These are phyloP conservation scores for Delia radicum DNA, from an alignment of 1,140 invertebrate species.

Conservation along the genomic window DNA sequence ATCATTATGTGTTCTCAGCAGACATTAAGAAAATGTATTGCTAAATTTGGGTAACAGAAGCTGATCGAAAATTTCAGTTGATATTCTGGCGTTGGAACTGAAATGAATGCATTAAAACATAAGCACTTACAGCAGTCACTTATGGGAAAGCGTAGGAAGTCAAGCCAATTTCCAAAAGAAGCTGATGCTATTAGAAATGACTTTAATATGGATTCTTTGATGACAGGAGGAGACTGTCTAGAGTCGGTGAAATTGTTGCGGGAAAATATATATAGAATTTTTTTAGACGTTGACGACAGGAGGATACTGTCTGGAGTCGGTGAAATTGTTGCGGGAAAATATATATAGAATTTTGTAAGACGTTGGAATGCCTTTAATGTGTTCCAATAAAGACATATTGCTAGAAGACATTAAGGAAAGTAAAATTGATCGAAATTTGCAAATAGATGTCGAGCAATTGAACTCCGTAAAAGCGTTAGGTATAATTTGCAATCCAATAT, in stretches of 20 bases:
- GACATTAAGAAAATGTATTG: slow-evolving; percentile 48
- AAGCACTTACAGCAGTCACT: too few relatives aligned
- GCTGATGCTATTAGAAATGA: slow-evolving; percentile 41
- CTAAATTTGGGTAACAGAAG: slow-evolving; percentile 33
- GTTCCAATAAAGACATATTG: too few relatives aligned
- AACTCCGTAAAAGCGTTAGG: not conserved
- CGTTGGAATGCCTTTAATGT: slow-evolving; percentile 23
- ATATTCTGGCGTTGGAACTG: slow-evolving; percentile 47
- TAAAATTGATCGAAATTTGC: slow-evolving; percentile 29
- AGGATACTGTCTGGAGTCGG: slow-evolving; percentile 31
- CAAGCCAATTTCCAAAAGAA: slow-evolving; percentile 33
- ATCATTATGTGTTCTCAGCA: slow-evolving; percentile 32
- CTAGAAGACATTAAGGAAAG: too few relatives aligned
- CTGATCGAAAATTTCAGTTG: slow-evolving; percentile 41
- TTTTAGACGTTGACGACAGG: slow-evolving; percentile 28
- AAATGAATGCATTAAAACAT: slow-evolving; percentile 31
- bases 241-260: slow-evolving; percentile 6
- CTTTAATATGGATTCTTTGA: slow-evolving; percentile 58
- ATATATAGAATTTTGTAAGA: not conserved
- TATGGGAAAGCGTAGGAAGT: slow-evolving; percentile 42
- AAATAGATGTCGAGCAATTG: slow-evolving; percentile 6
- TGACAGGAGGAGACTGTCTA: slow-evolving; percentile 46
- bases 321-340: not conserved
- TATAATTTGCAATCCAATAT: slow-evolving; percentile 14
- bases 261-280: not conserved